Percentiles rank a stretch among this genome's conserved stretches.
phyloP scores from a whole-genome alignment of 2,888 invertebrate species.

The Didymodactylos carnosus region DNA sequence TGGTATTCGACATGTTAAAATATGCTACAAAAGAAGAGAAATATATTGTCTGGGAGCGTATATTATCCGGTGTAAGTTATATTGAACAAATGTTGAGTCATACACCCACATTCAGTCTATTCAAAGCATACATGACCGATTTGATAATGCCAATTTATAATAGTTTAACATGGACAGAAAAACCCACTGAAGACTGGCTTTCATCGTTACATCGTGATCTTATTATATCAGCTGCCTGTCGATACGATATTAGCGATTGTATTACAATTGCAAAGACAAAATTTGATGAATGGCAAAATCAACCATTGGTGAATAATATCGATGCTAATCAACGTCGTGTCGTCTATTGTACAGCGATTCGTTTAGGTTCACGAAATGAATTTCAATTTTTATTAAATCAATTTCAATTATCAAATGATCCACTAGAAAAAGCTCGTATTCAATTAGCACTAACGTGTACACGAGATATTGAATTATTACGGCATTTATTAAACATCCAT shows the following conservation, averaged over 20 bases:
- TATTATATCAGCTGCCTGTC: slow-evolving; percentile 1
- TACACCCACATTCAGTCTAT: not conserved
- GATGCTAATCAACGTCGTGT: not conserved
- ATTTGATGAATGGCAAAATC: not conserved
- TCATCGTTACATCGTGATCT: not conserved
- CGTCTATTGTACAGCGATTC: slow-evolving; percentile 6
- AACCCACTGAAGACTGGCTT: not conserved
- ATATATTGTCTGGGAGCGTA: not conserved
- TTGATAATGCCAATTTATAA: not conserved
- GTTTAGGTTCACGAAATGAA: not conserved
- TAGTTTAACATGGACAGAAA: not conserved
- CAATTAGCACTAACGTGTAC: slow-evolving; percentile 5
- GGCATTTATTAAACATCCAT: slow-evolving; percentile 4
- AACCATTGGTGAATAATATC: not conserved
- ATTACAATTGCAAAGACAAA: not conserved
- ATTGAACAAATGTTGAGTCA: not conserved
- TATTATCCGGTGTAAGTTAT: not conserved
- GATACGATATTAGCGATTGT: slow-evolving; percentile 1
- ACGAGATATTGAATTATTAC: not conserved
- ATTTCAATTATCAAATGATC: slow-evolving; percentile 2
- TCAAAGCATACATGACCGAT: not conserved
- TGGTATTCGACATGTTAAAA: not conserved
- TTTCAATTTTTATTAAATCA: slow-evolving; percentile 2
- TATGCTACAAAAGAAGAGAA: not conserved
- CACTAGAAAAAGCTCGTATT: not conserved